A percentile compares a stretch with the other conserved stretches of the same genome.
phyloP scores from a whole-genome alignment of 1,140 invertebrate genomes.

The Platyura marginata region DNA sequence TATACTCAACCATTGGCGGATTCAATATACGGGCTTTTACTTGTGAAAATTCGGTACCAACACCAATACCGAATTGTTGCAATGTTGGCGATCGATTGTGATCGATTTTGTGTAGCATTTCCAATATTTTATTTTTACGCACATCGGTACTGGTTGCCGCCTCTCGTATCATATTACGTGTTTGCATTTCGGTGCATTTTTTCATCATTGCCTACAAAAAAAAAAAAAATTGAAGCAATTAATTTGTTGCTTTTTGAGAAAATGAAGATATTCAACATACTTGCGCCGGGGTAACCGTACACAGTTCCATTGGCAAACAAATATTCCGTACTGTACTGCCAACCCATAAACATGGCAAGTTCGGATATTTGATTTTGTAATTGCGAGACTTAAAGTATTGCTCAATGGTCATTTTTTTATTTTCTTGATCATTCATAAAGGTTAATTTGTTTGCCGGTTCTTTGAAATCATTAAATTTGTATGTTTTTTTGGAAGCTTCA shows the following conservation, averaged over 20 bases:
- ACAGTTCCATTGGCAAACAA: slow-evolving; percentile 39
- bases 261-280: too few species aligned
- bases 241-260: not conserved
- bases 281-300: slow-evolving; percentile 38
- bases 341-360: slow-evolving; percentile 39
- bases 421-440: slow-evolving; percentile 23
- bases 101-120: slow-evolving; percentile 27
- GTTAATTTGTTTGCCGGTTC: slow-evolving; percentile 12
- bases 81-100: slow-evolving; percentile 29
- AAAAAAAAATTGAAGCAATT: slow-evolving; percentile 9
- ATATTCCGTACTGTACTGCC: slow-evolving; percentile 31
- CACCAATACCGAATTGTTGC: slow-evolving; percentile 36
- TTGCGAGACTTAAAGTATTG: slow-evolving; percentile 27
- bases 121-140: slow-evolving; percentile 41
- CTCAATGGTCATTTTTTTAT: slow-evolving; percentile 22
- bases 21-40: slow-evolving; percentile 34
- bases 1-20: slow-evolving; percentile 32
- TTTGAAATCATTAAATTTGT: slow-evolving; percentile 30
- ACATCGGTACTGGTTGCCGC: slow-evolving; percentile 38
- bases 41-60: slow-evolving; percentile 30
- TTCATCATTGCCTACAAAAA: slow-evolving; percentile 13
- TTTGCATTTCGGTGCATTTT: slow-evolving; percentile 32
- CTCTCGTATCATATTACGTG: slow-evolving; percentile 39
- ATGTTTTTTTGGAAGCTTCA: slow-evolving; percentile 13
- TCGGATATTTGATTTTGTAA: slow-evolving; percentile 27